These are phyloP conservation scores for Calameuta idolon DNA, from an alignment of 2,888 invertebrate species.

Conservation along the genomic window DNA sequence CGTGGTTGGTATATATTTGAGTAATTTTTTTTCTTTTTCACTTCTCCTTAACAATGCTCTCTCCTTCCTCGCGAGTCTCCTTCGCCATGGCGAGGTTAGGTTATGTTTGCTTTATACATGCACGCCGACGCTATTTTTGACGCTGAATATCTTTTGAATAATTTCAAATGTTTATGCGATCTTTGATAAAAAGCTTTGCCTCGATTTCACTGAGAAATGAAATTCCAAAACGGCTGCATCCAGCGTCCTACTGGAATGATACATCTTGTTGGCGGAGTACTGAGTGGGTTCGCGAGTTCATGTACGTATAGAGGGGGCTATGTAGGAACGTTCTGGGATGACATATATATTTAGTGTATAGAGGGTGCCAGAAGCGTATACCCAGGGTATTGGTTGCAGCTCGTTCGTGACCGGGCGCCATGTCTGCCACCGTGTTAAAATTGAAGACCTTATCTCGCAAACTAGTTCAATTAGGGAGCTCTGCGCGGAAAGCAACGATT, in stretches of 20 bases:
- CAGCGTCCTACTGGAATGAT: background rate
- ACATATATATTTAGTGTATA: background rate
- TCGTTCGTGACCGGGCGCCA: slow-evolving; percentile 49
- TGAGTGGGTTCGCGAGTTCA: background rate
- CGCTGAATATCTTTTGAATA: background rate
- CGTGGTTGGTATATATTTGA: background rate
- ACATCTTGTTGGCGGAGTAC: background rate
- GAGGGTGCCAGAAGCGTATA: background rate
- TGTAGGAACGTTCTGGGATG: background rate
- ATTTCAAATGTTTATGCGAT: background rate
- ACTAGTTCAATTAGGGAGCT: slow-evolving; percentile 43
- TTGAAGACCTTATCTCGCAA: slow-evolving; percentile 51
- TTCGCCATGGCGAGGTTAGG: background rate
- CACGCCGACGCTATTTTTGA: background rate
- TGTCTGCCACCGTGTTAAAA: slow-evolving; percentile 47
- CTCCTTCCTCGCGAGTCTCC: background rate
- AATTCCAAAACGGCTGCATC: background rate
- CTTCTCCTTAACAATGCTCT: background rate
- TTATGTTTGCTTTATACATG: background rate
- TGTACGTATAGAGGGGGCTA: background rate
- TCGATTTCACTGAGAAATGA: background rate
- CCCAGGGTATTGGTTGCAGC: slow-evolving; percentile 15
- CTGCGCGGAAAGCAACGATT: slow-evolving; percentile 45
- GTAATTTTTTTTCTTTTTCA: background rate
- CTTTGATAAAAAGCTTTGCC: background rate